Evolutionary conservation across 2,797 vertebrate genomes (phyloP).

Genomic region (Intellagama lesueurii): DNA sequence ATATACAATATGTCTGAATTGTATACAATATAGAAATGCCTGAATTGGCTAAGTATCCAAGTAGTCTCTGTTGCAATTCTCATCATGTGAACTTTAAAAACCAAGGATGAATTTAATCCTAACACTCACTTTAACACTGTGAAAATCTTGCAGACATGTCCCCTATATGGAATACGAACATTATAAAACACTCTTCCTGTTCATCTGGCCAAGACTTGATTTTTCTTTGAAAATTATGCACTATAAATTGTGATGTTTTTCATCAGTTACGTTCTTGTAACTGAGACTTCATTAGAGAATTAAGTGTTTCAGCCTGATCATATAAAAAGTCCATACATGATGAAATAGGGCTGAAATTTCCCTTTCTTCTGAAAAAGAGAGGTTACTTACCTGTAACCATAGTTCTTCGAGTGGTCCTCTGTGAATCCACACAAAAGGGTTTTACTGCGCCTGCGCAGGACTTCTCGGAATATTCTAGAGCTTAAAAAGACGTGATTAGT

Average conservation of each 20-base stretch:
- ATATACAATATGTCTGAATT: no score
- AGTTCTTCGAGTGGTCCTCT: no score
- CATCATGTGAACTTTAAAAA: conserved; percentile 45
- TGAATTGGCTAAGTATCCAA: conserved; percentile 4
- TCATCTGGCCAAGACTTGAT: conserved; percentile 44
- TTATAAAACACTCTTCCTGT: conserved; percentile 51
- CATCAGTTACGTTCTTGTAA: conserved; percentile 27
- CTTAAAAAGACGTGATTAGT: no score
- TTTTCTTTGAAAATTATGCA: conserved; percentile 34
- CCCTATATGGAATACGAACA: conserved; percentile 13
- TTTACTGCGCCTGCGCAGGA: no score
- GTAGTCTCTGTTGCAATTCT: conserved; percentile 48
- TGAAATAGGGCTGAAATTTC: conserved; percentile 17
- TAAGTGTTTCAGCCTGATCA: conserved; percentile 35
- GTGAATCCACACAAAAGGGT: no score
- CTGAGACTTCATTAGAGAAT: conserved; percentile 31
- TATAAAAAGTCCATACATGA: conserved; percentile 2
- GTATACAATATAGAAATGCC: background rate
- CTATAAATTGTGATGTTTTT: conserved; percentile 5
- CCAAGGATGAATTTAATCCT: conserved; percentile 56
- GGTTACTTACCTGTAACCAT: no score
- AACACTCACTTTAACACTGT: conserved; percentile 48
- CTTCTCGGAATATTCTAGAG: no score
- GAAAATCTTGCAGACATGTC: conserved; percentile 56
- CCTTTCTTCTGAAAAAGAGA: conserved; percentile 20